These are phyloP conservation scores for Chaenogobius annularis DNA, from an alignment of 2,113 vertebrate species.

Conservation along the genomic window DNA sequence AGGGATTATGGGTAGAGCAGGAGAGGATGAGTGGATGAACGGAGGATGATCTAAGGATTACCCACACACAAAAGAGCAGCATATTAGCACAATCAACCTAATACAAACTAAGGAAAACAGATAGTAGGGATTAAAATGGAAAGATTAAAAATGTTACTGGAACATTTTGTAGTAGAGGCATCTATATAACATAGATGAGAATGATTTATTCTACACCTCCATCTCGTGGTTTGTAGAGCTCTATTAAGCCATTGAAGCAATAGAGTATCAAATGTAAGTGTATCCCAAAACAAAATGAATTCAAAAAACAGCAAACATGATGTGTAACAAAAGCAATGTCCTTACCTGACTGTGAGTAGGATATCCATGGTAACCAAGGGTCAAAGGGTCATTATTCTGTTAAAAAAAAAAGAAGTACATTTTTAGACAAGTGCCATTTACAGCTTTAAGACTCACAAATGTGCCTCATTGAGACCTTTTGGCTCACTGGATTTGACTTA, in stretches of 20 bases:
- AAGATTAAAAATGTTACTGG: slow-evolving; percentile 17
- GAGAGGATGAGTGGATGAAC: slow-evolving; percentile 73
- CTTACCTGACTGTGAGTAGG: slow-evolving; percentile 77
- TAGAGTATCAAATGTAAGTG: slow-evolving; percentile 10
- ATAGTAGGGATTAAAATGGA: slow-evolving; percentile 22
- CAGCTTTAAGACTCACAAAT: background rate
- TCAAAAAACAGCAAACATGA: slow-evolving; percentile 12
- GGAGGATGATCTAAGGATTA: slow-evolving; percentile 77
- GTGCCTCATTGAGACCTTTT: background rate
- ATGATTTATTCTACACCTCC: slow-evolving; percentile 64
- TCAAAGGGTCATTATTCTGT: slow-evolving; percentile 78
- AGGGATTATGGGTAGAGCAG: slow-evolving; percentile 72
- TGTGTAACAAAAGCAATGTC: background rate
- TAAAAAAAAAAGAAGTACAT: slow-evolving; percentile 48
- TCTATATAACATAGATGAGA: slow-evolving; percentile 28
- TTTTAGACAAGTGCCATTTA: background rate
- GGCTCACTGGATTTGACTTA: slow-evolving; percentile 25
- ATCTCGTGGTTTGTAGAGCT: slow-evolving; percentile 56
- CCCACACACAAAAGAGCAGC: slow-evolving; percentile 69
- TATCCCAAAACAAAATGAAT: background rate
- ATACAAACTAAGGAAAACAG: slow-evolving; percentile 59
- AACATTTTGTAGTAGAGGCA: slow-evolving; percentile 32
- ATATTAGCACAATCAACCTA: slow-evolving; percentile 72
- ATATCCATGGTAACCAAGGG: slow-evolving; percentile 77
- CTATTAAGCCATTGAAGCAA: slow-evolving; percentile 31